Evolutionary conservation across 2,888 invertebrate species (phyloP), one percentile per base, ranked within the genome.

Genomic region (Perithous albicinctus): DNA sequence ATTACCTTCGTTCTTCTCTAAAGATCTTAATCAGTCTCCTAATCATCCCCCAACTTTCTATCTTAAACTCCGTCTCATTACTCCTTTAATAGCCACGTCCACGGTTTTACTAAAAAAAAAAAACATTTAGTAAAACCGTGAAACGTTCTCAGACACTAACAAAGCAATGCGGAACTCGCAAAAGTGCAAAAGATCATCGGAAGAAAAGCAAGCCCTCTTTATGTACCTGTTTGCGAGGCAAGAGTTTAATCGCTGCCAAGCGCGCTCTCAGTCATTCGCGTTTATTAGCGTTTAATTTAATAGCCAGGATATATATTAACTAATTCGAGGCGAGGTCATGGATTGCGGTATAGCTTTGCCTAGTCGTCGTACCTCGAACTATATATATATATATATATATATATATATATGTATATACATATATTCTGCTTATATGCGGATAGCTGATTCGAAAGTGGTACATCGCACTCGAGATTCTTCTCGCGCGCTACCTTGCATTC

Each of bases 391-490:
- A n/a, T n/a, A n/a, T n/a, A n/a, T n/a, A n/a, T n/a, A n/a, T n/a
- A n/a, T n/a, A n/a, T n/a, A n/a, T n/a, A n/a, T n/a, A n/a, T n/a
- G n/a, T n/a, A n/a, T n/a, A 35, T 38, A 41, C 12, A 20, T 67
- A 35, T 41, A 64, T 75, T 64, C 64, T 78, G 75, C 70, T 78
- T 54, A n/a, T n/a, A n/a, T n/a, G 32, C 66, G 82, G 78, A 78
- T 76, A 82, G 75, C 64, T 59, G 75, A 78, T 83, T 75, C 73
- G 84, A 83, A 83, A 84, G 83, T 83, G 80, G 85, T 78, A 80
- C 81, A 78, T 78, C 76, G 78, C 66, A 82, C 78, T 80, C 80
- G 48, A 78, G 78, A 80, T 75, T 74, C 80, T 75, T 66, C 69
- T 56, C 41, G 51, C 54, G 64, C 54, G 78, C 73, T 81, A 78